Conservation (phyloP, 1,140 invertebrate genomes). For the Colletes gigas region DNA sequence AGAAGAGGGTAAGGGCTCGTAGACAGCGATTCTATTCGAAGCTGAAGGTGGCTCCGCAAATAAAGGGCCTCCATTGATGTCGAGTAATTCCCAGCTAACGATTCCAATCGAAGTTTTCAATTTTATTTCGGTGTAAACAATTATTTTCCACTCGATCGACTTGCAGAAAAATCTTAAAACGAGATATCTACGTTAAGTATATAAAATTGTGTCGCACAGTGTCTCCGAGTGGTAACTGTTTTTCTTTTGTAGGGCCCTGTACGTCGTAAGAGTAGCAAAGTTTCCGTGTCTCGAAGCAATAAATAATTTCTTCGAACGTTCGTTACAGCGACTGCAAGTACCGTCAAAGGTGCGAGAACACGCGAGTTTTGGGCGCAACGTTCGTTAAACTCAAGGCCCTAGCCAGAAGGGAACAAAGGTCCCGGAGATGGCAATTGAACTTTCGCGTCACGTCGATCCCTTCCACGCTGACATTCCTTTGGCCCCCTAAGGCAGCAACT, state of each 20-base stretch:
- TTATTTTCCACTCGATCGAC: too few relatives aligned
- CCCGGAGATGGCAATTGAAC: conserved; percentile 33
- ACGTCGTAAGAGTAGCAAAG: too few relatives aligned
- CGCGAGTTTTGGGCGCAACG: conserved; percentile 10
- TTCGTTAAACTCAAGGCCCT: conserved; percentile 33
- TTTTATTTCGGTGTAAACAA: background rate
- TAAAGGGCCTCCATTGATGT: conserved; percentile 3
- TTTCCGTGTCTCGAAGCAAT: too few relatives aligned
- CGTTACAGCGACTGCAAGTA: background rate
- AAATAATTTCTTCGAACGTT: background rate
- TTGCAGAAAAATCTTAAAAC: too few relatives aligned
- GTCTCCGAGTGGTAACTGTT: too few relatives aligned
- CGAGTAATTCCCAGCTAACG: background rate
- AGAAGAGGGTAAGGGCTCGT: background rate
- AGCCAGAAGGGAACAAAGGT: background rate
- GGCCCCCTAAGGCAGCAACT: background rate
- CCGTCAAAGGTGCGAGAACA: background rate
- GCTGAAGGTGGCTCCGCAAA: background rate
- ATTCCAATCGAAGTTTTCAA: background rate
- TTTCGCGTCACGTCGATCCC: conserved; percentile 48
- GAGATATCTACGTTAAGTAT: too few relatives aligned
- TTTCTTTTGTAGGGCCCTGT: too few relatives aligned
- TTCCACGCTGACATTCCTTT: conserved; percentile 24
- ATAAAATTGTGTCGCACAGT: too few relatives aligned
- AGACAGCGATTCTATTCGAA: conserved; percentile 4